A percentile compares a stretch with the other conserved stretches of the same genome.
Evolutionary conservation across 1,140 invertebrate species (phyloP).

Genomic region (Drosophila teissieri): DNA sequence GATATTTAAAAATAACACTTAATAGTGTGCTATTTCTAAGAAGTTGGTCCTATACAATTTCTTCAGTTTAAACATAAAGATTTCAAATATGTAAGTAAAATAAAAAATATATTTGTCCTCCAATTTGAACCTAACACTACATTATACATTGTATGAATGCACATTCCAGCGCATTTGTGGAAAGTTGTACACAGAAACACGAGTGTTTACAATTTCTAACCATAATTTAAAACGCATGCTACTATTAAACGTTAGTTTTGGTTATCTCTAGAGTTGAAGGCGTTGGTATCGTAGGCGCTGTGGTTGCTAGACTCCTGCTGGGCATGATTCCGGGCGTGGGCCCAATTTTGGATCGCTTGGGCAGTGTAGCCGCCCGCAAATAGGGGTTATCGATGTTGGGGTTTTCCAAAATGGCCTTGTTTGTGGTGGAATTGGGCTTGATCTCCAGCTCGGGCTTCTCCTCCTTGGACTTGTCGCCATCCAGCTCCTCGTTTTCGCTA

Average conservation of each 20-base stretch:
- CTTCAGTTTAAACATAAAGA: no score
- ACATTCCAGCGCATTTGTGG: neutral
- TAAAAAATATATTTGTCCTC: no score
- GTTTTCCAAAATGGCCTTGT: conserved; percentile 76
- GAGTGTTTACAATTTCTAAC: neutral
- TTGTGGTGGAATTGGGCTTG: conserved; percentile 67
- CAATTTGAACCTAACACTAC: neutral
- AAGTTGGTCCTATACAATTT: no score
- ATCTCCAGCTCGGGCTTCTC: conserved; percentile 85
- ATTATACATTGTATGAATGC: neutral
- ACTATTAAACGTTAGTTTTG: conserved; percentile 20
- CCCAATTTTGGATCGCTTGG: conserved; percentile 84
- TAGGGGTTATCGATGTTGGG: conserved; percentile 94
- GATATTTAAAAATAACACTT: no score
- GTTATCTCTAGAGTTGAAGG: conserved; percentile 31
- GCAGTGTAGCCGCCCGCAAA: conserved; percentile 91
- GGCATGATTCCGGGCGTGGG: conserved; percentile 11
- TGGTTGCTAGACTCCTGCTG: neutral
- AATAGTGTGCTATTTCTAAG: no score
- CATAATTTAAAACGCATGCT: neutral
- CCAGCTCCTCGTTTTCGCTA: conserved; percentile 70
- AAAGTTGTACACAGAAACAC: conserved; percentile 1
- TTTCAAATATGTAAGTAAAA: no score
- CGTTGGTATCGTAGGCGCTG: conserved; percentile 14
- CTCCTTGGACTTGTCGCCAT: conserved; percentile 85